phyloP scores from a whole-genome alignment of 2,888 invertebrate species.

The Dryocosmus kuriphilus region DNA sequence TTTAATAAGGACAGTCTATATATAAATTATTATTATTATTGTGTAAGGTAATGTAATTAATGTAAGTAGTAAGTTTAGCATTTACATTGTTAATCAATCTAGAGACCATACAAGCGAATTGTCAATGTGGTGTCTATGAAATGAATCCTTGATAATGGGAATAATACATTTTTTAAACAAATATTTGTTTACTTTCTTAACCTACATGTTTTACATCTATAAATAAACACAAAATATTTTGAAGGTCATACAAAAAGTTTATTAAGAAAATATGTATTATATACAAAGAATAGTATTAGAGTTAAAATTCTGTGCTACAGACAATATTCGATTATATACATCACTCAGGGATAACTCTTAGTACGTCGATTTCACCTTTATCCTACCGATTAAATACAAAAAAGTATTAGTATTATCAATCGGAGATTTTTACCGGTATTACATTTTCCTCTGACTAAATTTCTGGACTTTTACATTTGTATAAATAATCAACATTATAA shows the following conservation, averaged over 20 bases:
- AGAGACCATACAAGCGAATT: constrained; percentile 67
- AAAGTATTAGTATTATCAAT: not conserved
- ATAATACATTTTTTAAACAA: constrained; percentile 67
- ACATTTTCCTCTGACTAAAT: not conserved
- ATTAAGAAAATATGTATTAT: constrained; percentile 32
- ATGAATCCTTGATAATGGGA: constrained; percentile 63
- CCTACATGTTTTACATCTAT: not conserved
- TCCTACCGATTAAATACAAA: not conserved
- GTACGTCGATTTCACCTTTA: not conserved
- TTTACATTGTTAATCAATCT: constrained; percentile 68
- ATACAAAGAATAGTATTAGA: constrained; percentile 22
- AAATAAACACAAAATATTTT: not conserved
- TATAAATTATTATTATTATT: constrained; percentile 53
- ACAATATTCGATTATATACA: not conserved
- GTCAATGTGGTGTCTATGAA: constrained; percentile 67
- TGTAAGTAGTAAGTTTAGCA: constrained; percentile 67
- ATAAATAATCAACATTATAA: not conserved
- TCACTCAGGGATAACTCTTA: not conserved
- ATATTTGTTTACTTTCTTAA: constrained; percentile 37
- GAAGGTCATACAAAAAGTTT: constrained; percentile 27
- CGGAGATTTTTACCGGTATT: not conserved
- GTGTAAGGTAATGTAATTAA: constrained; percentile 66
- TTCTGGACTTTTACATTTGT: not conserved
- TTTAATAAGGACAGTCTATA: constrained; percentile 52
- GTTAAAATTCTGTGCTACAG: not conserved